These are phyloP conservation scores for Pterostichus madidus DNA, from an alignment of 2,888 invertebrate genomes.

Conservation along the genomic window DNA sequence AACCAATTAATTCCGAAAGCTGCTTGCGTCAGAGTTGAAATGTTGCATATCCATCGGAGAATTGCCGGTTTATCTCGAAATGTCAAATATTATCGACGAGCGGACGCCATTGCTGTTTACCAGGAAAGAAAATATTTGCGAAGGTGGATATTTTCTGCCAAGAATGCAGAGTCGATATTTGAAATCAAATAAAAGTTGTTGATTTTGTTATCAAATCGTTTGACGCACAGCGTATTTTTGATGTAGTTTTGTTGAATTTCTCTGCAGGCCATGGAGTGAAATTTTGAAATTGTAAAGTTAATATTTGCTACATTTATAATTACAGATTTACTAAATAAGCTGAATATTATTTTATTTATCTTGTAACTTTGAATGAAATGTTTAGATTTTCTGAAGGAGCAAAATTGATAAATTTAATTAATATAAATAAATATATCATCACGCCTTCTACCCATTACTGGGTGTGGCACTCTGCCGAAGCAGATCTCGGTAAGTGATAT, in stretches of 20 bases:
- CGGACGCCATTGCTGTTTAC: slow-evolving; percentile 36
- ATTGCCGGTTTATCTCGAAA: slow-evolving; percentile 40
- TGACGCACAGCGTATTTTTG: slow-evolving; percentile 8
- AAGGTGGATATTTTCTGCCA: slow-evolving; percentile 19
- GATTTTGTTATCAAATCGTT: slow-evolving; percentile 22
- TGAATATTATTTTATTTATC: too few species aligned
- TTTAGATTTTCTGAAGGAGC: too few species aligned
- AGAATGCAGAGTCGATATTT: slow-evolving; percentile 20
- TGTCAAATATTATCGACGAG: slow-evolving; percentile 49
- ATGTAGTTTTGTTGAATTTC: slow-evolving; percentile 2
- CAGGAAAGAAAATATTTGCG: slow-evolving; percentile 47
- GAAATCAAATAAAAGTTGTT: slow-evolving; percentile 20
- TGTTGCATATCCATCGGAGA: neutral
- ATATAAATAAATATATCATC: too few species aligned
- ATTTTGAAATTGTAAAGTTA: neutral
- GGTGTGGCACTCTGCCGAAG: too few species aligned
- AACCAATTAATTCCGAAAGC: slow-evolving; percentile 3
- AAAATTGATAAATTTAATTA: too few species aligned
- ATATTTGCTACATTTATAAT: slow-evolving; percentile 11
- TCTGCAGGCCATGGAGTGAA: neutral
- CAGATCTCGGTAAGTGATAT: too few species aligned
- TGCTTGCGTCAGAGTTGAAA: neutral
- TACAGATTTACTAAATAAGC: neutral
- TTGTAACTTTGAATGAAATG: too few species aligned
- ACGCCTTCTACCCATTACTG: too few species aligned